Evolutionary conservation across 2,888 invertebrate genomes (phyloP).

Genomic region (Tetanocera ferruginea): DNA sequence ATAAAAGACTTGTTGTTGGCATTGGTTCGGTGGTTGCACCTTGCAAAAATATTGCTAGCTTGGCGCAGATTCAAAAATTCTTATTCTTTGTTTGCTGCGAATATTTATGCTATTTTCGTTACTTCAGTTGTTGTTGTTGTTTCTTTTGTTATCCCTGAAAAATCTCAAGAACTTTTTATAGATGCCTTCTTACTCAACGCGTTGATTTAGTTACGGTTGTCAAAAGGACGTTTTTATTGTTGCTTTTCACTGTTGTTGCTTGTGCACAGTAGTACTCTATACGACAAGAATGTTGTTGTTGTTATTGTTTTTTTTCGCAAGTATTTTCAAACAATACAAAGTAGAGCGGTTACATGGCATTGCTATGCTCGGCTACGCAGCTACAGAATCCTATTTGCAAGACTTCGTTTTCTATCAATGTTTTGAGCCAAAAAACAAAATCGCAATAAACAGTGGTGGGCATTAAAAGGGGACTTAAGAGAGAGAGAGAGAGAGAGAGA

Average conservation of each 20-base stretch:
- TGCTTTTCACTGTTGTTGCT: no score
- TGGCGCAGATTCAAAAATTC: conserved; percentile 8
- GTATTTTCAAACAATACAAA: not conserved
- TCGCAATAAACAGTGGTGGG: no score
- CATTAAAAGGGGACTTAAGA: no score
- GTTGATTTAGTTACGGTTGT: no score
- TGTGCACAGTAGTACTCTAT: no score
- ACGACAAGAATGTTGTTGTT: not conserved
- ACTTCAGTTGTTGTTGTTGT: conserved; percentile 33
- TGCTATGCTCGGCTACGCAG: conserved; percentile 18
- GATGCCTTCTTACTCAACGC: no score
- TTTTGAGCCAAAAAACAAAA: no score
- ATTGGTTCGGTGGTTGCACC: conserved; percentile 31
- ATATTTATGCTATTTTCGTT: conserved; percentile 25
- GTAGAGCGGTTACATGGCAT: conserved; percentile 16
- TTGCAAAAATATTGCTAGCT: not conserved
- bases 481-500: no score
- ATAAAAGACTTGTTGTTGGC: conserved; percentile 20
- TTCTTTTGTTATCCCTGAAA: conserved; percentile 41
- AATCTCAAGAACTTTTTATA: not conserved
- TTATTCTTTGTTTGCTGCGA: not conserved
- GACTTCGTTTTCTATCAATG: not conserved
- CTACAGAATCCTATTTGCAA: not conserved
- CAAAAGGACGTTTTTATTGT: no score
- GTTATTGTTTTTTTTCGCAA: conserved; percentile 34